These are phyloP conservation scores for Stenodera caucasica DNA, from an alignment of 2,888 invertebrate species.

Conservation along the genomic window DNA sequence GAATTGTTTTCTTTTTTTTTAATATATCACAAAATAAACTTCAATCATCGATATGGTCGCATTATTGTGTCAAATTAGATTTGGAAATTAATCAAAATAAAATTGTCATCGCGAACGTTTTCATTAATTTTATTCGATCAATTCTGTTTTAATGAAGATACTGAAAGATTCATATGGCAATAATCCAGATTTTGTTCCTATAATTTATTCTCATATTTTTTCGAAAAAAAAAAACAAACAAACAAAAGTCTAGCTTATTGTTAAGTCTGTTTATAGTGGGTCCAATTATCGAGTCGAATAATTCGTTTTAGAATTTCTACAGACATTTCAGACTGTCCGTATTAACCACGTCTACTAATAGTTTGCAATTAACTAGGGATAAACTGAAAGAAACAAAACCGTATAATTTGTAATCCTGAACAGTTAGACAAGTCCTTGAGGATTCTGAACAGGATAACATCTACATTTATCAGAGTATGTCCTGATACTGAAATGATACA, in stretches of 20 bases:
- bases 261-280: too few species aligned
- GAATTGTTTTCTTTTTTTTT: not conserved
- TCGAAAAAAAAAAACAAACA: too few species aligned
- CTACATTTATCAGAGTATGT: constrained; percentile 1
- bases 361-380: constrained; percentile 14
- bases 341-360: constrained; percentile 9
- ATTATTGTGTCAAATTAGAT: too few species aligned
- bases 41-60: not conserved
- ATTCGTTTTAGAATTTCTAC: not conserved
- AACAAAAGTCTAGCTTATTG: too few species aligned
- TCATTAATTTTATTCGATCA: not conserved
- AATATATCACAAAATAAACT: not conserved
- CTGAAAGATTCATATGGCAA: not conserved
- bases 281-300: not conserved
- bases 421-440: constrained; percentile 7
- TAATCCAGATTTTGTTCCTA: not conserved
- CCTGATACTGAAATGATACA: not conserved
- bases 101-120: not conserved
- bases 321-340: constrained; percentile 7
- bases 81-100: not conserved
- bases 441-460: constrained; percentile 7
- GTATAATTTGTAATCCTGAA: constrained; percentile 7
- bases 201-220: too few species aligned
- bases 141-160: not conserved
- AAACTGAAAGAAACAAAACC: constrained; percentile 12